A percentile compares a stretch with the other conserved stretches of the same genome.
Conservation (phyloP, 2,113 vertebrate genomes). For the Protobothrops mucrosquamatus region DNA sequence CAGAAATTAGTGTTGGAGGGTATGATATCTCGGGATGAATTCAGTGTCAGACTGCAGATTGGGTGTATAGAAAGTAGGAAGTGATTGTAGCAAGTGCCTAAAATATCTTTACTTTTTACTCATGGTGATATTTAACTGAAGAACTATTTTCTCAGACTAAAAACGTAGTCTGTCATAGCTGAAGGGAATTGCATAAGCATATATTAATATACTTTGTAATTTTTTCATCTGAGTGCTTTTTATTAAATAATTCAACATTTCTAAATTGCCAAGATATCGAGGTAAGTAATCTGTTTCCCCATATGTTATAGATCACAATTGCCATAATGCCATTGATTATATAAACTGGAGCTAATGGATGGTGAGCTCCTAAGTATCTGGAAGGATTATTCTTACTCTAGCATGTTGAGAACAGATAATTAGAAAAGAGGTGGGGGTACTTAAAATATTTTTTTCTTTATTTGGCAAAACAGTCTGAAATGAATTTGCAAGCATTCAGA, state of each 20-base stretch:
- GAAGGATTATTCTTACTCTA: not conserved
- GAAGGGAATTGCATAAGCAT: conserved; percentile 22
- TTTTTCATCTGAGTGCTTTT: conserved; percentile 43
- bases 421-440: not conserved
- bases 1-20: not conserved
- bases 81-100: not conserved
- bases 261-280: not conserved
- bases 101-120: not conserved
- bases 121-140: not conserved
- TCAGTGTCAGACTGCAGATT: not conserved
- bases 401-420: not conserved
- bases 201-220: conserved; percentile 44
- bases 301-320: not conserved
- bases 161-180: conserved; percentile 14
- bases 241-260: conserved; percentile 20
- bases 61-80: not conserved
- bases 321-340: not conserved
- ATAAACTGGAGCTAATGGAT: not conserved
- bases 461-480: not conserved
- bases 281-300: not conserved
- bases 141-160: conserved; percentile 23
- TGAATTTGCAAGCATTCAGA: not conserved
- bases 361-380: not conserved
- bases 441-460: not conserved
- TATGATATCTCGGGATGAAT: not conserved